A percentile compares a stretch with the other conserved stretches of the same genome.
These are phyloP conservation scores for Tokudaia tokunoshimensis DNA, from an alignment of 2,797 vertebrate genomes.

Conservation along the genomic window DNA sequence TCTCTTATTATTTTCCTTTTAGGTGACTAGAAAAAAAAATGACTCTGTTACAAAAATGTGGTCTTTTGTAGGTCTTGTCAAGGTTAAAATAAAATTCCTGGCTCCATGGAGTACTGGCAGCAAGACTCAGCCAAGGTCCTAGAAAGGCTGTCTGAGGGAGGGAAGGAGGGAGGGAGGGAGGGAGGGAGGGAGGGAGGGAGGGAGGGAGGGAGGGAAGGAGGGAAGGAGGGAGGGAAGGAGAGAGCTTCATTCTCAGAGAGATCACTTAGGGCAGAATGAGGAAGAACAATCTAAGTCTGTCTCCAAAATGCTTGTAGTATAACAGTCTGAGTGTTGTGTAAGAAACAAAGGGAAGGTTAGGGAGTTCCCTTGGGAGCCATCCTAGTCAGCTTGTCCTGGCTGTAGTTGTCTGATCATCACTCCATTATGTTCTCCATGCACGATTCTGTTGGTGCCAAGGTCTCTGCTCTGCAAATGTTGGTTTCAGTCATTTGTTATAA, in stretches of 20 bases:
- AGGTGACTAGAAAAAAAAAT: neutral
- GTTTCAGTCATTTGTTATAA: neutral
- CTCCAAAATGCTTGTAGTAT: neutral
- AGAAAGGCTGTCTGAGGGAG: neutral
- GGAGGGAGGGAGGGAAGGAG: too few species aligned
- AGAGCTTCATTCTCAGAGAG: neutral
- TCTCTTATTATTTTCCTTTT: neutral
- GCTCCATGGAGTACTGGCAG: neutral
- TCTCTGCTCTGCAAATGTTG: neutral
- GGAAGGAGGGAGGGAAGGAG: too few species aligned
- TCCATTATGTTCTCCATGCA: neutral
- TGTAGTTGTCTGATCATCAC: neutral
- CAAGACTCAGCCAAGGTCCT: neutral
- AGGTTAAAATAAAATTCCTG: neutral
- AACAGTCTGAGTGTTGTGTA: neutral
- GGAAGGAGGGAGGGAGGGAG: too few species aligned
- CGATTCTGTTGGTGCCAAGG: neutral
- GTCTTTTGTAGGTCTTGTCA: neutral
- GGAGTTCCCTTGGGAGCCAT: neutral
- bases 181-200: accelerated
- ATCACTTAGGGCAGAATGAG: neutral
- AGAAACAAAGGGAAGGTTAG: neutral
- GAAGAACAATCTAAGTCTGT: too few species aligned
- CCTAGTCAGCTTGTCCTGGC: neutral
- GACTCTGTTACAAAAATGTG: neutral